Evolutionary conservation across 2,888 invertebrate species (phyloP).

Genomic region (Tortricodes alternella): DNA sequence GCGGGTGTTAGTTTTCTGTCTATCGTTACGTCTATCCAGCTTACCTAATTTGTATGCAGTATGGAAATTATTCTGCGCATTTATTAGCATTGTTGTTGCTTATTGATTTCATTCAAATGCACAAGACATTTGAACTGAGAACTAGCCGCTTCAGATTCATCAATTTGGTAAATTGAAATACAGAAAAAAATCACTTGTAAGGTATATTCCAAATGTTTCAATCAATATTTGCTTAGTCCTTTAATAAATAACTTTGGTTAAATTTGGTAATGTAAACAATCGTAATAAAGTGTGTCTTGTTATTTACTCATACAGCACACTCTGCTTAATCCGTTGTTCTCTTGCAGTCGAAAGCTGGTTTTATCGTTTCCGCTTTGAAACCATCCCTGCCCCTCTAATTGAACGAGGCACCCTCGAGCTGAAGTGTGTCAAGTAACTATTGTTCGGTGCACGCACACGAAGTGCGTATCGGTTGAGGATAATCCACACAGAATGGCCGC

Average conservation of each 20-base stretch:
- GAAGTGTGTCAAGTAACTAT: constrained; percentile 31
- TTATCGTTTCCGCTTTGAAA: constrained; percentile 27
- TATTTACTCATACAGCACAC: too few relatives aligned
- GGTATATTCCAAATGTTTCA: too few relatives aligned
- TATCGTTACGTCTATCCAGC: constrained; percentile 27
- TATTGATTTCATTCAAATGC: constrained; percentile 24
- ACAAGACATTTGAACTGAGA: background rate
- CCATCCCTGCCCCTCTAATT: constrained; percentile 21
- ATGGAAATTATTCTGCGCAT: constrained; percentile 22
- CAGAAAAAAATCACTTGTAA: too few relatives aligned
- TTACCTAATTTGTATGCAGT: constrained; percentile 27
- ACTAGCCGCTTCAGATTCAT: background rate
- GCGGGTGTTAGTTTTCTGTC: constrained; percentile 41
- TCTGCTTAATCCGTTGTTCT: constrained; percentile 19
- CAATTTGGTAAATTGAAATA: too few relatives aligned
- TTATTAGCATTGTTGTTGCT: constrained; percentile 20
- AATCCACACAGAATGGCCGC: constrained; percentile 1
- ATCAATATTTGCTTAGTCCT: too few relatives aligned
- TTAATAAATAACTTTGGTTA: background rate
- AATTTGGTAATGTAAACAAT: too few relatives aligned
- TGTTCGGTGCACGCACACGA: constrained; percentile 25
- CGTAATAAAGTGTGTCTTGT: too few relatives aligned
- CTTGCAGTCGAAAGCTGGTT: constrained; percentile 24
- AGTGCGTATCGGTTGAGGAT: constrained; percentile 9
- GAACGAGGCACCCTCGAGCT: constrained; percentile 22